A percentile compares a stretch with the other conserved stretches of the same genome.
phyloP scores from a whole-genome alignment of 2,113 vertebrate genomes.

The Thinocorus orbignyianus region DNA sequence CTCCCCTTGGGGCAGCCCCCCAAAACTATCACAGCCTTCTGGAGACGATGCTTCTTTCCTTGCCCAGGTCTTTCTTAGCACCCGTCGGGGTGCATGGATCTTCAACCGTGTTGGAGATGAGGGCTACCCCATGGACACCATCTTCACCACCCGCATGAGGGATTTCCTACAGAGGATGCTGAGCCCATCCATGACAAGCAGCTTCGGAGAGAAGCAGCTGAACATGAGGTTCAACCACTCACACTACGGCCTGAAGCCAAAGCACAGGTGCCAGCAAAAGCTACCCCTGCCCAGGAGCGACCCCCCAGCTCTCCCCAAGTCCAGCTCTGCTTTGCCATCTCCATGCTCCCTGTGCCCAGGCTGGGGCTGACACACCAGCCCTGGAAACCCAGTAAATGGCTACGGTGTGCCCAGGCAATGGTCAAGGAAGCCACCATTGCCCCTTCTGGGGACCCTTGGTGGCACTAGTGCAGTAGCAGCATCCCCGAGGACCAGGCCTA shows the following conservation, averaged over 20 bases:
- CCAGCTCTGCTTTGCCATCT: background rate
- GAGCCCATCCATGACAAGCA: constrained; percentile 4
- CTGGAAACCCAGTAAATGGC: background rate
- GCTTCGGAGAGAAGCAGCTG: constrained; percentile 65
- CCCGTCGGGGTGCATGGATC: constrained; percentile 85
- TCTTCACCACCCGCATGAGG: background rate
- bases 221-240: constrained; percentile 80
- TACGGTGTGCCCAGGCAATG: background rate
- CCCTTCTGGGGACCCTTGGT: background rate
- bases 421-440: background rate
- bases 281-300: background rate
- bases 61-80: constrained; percentile 90
- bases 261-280: constrained; percentile 75
- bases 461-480: background rate
- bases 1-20: accelerated
- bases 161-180: background rate
- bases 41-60: background rate
- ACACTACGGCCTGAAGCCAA: constrained; percentile 80
- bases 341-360: background rate
- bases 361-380: background rate
- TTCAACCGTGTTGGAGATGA: constrained; percentile 74
- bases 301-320: accelerated
- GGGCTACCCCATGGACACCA: constrained; percentile 38
- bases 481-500: background rate
- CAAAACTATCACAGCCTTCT: background rate